phyloP scores from a whole-genome alignment of 2,797 vertebrate genomes.

The Neosalanx taihuensis region DNA sequence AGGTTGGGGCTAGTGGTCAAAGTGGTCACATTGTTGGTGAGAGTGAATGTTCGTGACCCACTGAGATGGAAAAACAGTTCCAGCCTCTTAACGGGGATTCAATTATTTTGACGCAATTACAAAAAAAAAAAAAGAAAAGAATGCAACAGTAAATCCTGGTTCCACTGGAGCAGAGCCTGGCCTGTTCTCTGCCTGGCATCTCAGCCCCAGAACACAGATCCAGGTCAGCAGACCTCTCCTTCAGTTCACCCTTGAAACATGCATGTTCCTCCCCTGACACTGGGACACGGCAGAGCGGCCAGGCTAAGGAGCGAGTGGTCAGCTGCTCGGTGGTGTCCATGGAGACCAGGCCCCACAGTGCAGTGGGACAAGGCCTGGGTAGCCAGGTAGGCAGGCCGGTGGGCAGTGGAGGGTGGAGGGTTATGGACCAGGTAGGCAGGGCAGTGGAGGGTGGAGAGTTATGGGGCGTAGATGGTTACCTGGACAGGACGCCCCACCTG shows the following conservation, averaged over 20 bases:
- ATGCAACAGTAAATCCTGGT: background rate
- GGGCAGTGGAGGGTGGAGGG: background rate
- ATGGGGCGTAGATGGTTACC: background rate
- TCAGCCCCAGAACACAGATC: constrained; percentile 20
- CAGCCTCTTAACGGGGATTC: background rate
- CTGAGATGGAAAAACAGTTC: background rate
- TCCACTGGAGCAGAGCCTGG: constrained; percentile 31
- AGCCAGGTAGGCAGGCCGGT: constrained; percentile 31
- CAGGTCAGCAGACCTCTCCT: background rate
- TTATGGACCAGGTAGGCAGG: constrained; percentile 35
- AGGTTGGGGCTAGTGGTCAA: too few relatives aligned
- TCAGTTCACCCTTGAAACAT: constrained; percentile 16
- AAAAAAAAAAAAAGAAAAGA: too few relatives aligned
- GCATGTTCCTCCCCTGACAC: background rate
- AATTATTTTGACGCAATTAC: too few relatives aligned
- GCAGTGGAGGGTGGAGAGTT: background rate
- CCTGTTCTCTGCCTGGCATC: background rate
- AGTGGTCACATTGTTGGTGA: too few relatives aligned
- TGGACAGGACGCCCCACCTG: background rate
- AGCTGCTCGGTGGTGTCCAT: constrained; percentile 11
- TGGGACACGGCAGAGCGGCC: constrained; percentile 8
- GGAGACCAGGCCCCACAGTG: constrained; percentile 22
- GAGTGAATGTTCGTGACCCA: too few relatives aligned
- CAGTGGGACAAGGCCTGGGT: constrained; percentile 35
- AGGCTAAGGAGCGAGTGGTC: background rate